Percentiles rank a stretch among this genome's conserved stretches.
These are phyloP conservation scores for Zaprionus africanus DNA, from an alignment of 1,140 invertebrate genomes.

Conservation along the genomic window DNA sequence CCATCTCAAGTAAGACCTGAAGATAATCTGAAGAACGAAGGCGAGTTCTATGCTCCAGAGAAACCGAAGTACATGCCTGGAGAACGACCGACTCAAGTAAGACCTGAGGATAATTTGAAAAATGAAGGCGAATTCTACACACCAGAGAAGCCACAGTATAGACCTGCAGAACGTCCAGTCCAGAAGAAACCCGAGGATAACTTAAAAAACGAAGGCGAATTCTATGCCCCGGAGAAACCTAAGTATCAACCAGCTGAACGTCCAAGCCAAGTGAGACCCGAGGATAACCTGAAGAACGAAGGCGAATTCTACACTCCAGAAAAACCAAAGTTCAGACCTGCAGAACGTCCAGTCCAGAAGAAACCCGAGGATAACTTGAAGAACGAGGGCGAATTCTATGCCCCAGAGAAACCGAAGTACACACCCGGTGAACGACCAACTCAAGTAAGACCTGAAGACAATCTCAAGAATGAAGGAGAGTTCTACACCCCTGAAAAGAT, in stretches of 20 bases:
- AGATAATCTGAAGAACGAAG: constrained; percentile 87
- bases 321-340: constrained; percentile 83
- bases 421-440: constrained; percentile 84
- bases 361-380: constrained; percentile 87
- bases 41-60: constrained; percentile 84
- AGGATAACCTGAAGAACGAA: constrained; percentile 87
- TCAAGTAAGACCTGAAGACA: constrained; percentile 84
- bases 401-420: constrained; percentile 67
- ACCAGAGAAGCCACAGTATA: constrained; percentile 78
- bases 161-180: constrained; percentile 74
- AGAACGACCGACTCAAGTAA: constrained; percentile 80
- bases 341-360: constrained; percentile 80
- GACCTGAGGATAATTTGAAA: constrained; percentile 87
- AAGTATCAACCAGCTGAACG: constrained; percentile 85
- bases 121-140: constrained; percentile 86
- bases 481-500: constrained; percentile 86
- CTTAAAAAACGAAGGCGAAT: constrained; percentile 87
- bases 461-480: constrained; percentile 87
- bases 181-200: constrained; percentile 85
- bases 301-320: constrained; percentile 84
- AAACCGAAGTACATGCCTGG: constrained; percentile 85
- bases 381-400: constrained; percentile 86
- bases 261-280: constrained; percentile 84
- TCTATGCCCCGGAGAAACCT: constrained; percentile 85
- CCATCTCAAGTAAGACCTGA: constrained; percentile 85